Evolutionary conservation across 2,888 invertebrate species (phyloP).

Genomic region (Orgyia antiqua): DNA sequence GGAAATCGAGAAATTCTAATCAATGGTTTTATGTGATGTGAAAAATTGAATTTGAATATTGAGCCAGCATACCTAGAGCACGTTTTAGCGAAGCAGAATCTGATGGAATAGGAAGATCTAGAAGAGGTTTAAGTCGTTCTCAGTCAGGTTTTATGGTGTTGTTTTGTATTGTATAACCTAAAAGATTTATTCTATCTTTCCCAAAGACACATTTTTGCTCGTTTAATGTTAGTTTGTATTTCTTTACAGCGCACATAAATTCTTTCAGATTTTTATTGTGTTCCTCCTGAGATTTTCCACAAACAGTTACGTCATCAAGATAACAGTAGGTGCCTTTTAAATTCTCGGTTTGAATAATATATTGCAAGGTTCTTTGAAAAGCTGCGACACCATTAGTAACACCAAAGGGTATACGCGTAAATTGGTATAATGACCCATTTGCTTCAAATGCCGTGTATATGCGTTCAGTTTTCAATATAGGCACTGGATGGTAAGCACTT

Average conservation of each 20-base stretch:
- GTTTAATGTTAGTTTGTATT: neutral
- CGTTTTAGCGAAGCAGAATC: neutral
- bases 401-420: neutral
- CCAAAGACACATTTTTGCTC: neutral
- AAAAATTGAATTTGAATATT: no score
- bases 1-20: no score
- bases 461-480: neutral
- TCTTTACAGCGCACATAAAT: neutral
- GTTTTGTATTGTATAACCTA: no score
- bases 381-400: neutral
- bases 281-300: neutral
- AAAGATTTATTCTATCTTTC: neutral
- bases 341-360: neutral
- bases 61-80: no score
- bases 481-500: neutral
- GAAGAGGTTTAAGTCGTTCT: neutral
- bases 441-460: neutral
- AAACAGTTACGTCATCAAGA: neutral
- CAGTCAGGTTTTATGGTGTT: neutral
- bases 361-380: slow-evolving; percentile 1
- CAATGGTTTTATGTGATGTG: no score
- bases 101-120: neutral
- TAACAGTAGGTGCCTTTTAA: neutral
- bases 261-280: neutral
- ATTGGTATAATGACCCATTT: neutral